Evolutionary conservation across 2,888 invertebrate genomes (phyloP).

Genomic region (Acanthopleura granulata): DNA sequence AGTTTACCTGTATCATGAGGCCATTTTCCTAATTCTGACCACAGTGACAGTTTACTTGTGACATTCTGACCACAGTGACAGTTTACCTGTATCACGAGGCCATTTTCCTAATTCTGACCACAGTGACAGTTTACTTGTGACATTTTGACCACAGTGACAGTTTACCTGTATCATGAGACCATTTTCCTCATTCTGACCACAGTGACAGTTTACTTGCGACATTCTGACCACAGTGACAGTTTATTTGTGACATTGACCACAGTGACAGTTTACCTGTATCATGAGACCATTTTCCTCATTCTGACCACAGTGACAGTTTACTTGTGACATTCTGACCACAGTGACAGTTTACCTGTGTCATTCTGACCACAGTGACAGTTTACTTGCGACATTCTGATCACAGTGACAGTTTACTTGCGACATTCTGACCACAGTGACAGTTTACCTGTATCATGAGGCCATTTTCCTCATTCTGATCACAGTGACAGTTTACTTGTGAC

Average conservation of each 20-base stretch:
- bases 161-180: conserved; percentile 90
- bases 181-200: conserved; percentile 90
- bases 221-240: conserved; percentile 96
- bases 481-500: conserved; percentile 91
- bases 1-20: too few relatives aligned
- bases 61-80: too few relatives aligned
- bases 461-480: conserved; percentile 90
- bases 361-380: conserved; percentile 74
- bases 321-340: conserved; percentile 93
- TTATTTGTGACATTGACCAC: conserved; percentile 90
- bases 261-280: conserved; percentile 87
- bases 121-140: too few relatives aligned
- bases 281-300: conserved; percentile 95
- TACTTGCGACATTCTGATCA: conserved; percentile 86
- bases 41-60: too few relatives aligned
- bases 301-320: conserved; percentile 85
- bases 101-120: too few relatives aligned
- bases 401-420: conserved; percentile 95
- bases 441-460: conserved; percentile 89
- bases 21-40: too few relatives aligned
- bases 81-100: too few relatives aligned
- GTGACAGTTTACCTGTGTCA: conserved; percentile 94
- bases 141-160: too few relatives aligned
- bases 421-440: conserved; percentile 89
- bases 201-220: conserved; percentile 88